phyloP scores from a whole-genome alignment of 2,888 invertebrate genomes.

The Netelia fuscicornis region DNA sequence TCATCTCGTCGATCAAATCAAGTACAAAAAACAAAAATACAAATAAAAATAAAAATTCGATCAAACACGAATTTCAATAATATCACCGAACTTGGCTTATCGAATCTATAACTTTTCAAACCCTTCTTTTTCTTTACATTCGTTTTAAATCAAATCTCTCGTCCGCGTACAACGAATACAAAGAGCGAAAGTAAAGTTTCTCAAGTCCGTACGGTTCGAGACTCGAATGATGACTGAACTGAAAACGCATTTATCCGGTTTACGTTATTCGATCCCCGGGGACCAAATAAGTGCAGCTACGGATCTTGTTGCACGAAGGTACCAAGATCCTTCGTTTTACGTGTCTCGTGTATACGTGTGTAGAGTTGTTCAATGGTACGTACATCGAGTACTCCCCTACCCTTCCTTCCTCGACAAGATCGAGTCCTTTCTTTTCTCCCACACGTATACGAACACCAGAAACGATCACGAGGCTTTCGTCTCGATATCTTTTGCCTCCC shows the following conservation, averaged over 20 bases:
- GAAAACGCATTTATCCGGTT: slow-evolving; percentile 40
- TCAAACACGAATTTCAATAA: background rate
- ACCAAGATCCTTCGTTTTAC: slow-evolving; percentile 24
- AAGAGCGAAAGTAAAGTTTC: background rate
- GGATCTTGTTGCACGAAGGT: slow-evolving; percentile 56
- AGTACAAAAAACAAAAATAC: slow-evolving; percentile 1
- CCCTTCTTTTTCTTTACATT: background rate
- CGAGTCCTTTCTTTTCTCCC: slow-evolving; percentile 2
- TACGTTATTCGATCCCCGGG: slow-evolving; percentile 48
- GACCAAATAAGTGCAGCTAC: slow-evolving; percentile 52
- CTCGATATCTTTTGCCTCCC: slow-evolving; percentile 7
- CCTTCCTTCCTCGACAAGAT: background rate
- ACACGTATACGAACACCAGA: background rate
- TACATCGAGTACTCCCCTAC: slow-evolving; percentile 25
- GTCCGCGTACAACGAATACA: background rate
- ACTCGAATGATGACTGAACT: slow-evolving; percentile 56
- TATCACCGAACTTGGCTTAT: background rate
- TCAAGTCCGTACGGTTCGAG: slow-evolving; percentile 37
- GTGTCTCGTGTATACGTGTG: background rate
- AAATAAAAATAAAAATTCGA: background rate
- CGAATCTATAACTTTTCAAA: background rate
- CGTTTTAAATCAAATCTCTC: slow-evolving; percentile 28
- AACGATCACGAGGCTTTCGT: slow-evolving; percentile 34
- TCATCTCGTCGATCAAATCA: slow-evolving; percentile 62
- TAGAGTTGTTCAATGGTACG: slow-evolving; percentile 21